phyloP scores from a whole-genome alignment of 35 echinoderm and acorn worm species.

The Holothuria glaberrima region DNA sequence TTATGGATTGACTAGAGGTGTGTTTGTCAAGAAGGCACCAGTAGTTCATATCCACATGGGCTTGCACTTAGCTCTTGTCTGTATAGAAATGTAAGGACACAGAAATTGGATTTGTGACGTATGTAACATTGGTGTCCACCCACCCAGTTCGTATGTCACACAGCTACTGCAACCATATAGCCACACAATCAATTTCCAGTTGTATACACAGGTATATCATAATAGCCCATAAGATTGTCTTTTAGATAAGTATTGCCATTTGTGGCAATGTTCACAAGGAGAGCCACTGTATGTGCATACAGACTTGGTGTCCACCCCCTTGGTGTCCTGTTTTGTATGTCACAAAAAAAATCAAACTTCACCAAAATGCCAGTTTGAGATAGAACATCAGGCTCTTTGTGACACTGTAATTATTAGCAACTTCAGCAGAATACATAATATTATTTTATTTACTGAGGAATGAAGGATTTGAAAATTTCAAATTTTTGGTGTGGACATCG shows the following conservation, averaged over 20 bases:
- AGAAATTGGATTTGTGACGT: background rate
- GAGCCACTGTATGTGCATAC: conserved; percentile 19
- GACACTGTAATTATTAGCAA: background rate
- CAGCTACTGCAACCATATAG: background rate
- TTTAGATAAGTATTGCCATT: conserved; percentile 20
- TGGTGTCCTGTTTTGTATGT: background rate
- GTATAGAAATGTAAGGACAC: background rate
- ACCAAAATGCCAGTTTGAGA: conserved; percentile 21
- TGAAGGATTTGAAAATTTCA: conserved; percentile 27
- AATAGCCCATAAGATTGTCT: conserved; percentile 17
- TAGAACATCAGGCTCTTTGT: conserved; percentile 6
- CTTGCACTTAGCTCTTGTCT: background rate
- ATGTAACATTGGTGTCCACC: conserved; percentile 20
- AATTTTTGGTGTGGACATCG: background rate
- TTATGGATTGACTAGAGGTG: conserved; percentile 16
- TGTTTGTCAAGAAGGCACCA: conserved; percentile 25
- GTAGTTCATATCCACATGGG: conserved; percentile 8
- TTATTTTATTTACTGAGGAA: conserved; percentile 13
- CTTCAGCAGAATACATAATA: conserved; percentile 5
- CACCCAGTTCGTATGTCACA: background rate
- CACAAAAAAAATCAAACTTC: conserved; percentile 12
- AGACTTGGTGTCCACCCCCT: conserved; percentile 7
- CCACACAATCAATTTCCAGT: conserved; percentile 20
- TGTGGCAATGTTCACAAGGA: conserved; percentile 25
- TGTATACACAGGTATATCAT: conserved; percentile 16